Conservation (phyloP, 2,113 vertebrate genomes). For the Crotalus tigris region DNA sequence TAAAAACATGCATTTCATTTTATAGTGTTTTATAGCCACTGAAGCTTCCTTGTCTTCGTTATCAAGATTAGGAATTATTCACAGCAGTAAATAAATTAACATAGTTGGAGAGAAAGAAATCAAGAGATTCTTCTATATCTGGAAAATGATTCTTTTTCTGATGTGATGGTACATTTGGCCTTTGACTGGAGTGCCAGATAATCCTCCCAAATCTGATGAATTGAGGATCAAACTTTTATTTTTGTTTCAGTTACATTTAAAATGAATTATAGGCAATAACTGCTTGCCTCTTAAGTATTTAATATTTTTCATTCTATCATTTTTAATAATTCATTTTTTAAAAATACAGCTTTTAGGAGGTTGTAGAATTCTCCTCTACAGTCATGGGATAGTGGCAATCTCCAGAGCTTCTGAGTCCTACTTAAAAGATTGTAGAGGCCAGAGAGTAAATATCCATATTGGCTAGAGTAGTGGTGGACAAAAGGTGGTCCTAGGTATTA, state of each 20-base stretch:
- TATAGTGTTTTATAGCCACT: neutral
- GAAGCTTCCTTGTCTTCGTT: neutral
- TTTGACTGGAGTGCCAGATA: neutral
- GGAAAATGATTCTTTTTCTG: neutral
- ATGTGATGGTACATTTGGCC: neutral
- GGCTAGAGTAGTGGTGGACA: too few relatives aligned
- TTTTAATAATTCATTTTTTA: neutral
- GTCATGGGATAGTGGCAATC: neutral
- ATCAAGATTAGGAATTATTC: neutral
- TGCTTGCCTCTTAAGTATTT: neutral
- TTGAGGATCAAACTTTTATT: neutral
- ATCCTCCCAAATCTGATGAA: neutral
- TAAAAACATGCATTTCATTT: neutral
- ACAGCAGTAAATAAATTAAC: neutral
- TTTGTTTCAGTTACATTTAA: neutral
- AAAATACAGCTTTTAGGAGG: neutral
- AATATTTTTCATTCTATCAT: neutral
- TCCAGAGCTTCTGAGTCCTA: neutral
- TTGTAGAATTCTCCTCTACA: neutral
- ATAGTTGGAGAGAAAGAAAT: neutral
- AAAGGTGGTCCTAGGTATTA: neutral
- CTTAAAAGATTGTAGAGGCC: neutral
- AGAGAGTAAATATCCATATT: neutral
- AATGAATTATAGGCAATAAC: neutral
- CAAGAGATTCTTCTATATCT: neutral